Evolutionary conservation across 2,797 vertebrate species (phyloP).

Genomic region (Sebastes diploproa): DNA sequence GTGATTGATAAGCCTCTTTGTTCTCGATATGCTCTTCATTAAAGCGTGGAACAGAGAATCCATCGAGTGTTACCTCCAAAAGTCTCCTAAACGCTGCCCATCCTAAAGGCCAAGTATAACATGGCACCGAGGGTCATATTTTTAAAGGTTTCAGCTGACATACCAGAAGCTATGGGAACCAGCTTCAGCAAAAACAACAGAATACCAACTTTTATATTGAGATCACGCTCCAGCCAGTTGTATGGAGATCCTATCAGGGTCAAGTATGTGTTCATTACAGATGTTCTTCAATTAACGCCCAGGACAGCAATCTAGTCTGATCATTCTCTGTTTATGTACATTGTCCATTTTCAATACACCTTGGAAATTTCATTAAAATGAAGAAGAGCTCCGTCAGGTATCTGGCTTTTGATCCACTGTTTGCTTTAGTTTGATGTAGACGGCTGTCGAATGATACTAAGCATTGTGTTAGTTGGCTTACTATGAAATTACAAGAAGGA

Average conservation of each 20-base stretch:
- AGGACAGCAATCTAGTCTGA: constrained; percentile 30
- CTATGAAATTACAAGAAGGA: constrained; percentile 42
- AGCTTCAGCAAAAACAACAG: constrained; percentile 71
- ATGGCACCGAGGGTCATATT: constrained; percentile 69
- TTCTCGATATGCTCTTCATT: constrained; percentile 66
- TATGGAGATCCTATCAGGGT: constrained; percentile 58
- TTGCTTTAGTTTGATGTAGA: constrained; percentile 70
- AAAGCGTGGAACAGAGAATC: constrained; percentile 64
- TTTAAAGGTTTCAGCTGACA: constrained; percentile 72
- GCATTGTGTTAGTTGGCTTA: constrained; percentile 41
- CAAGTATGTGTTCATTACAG: constrained; percentile 54
- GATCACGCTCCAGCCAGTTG: constrained; percentile 35
- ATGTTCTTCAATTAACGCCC: constrained; percentile 59
- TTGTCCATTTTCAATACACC: constrained; percentile 50
- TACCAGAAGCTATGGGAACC: constrained; percentile 75
- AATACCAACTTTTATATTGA: constrained; percentile 70
- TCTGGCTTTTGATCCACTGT: constrained; percentile 59
- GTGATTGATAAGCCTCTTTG: constrained; percentile 16
- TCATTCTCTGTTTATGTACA: constrained; percentile 58
- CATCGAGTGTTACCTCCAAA: constrained; percentile 62
- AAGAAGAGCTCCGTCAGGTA: constrained; percentile 52
- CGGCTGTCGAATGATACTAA: constrained; percentile 51
- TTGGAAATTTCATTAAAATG: constrained; percentile 72
- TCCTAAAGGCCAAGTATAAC: constrained; percentile 78
- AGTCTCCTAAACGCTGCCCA: constrained; percentile 66